A percentile compares a stretch with the other conserved stretches of the same genome.
Conservation (phyloP, 2,888 invertebrate genomes). For the Ennomos erosarius region DNA sequence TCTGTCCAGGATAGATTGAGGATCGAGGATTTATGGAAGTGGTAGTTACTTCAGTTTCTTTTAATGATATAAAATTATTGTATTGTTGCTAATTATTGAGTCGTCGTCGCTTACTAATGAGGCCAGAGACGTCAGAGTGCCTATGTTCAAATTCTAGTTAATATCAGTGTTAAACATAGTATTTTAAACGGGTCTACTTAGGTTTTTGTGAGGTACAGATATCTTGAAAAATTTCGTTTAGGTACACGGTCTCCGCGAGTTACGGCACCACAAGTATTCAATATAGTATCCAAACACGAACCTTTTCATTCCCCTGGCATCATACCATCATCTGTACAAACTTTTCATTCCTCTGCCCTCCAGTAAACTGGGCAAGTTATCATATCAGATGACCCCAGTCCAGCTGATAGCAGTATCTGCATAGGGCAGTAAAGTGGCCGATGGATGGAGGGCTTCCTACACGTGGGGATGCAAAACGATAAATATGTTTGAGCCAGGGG, state of each 20-base stretch:
- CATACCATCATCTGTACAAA: conserved; percentile 10
- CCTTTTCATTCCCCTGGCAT: conserved; percentile 3
- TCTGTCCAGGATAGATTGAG: conserved; percentile 22
- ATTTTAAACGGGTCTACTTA: too few relatives aligned
- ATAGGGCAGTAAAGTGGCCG: conserved; percentile 73
- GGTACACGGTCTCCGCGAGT: too few relatives aligned
- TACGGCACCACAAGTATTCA: too few relatives aligned
- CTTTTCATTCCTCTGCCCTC: conserved; percentile 15
- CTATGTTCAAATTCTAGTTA: too few relatives aligned
- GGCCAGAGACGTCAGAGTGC: too few relatives aligned
- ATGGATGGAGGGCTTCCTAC: conserved; percentile 64
- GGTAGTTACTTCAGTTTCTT: conserved; percentile 8
- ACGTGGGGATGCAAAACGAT: conserved; percentile 73
- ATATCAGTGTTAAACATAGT: too few relatives aligned
- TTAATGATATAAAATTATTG: not conserved
- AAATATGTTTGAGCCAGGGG: conserved; percentile 68
- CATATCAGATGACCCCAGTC: conserved; percentile 24
- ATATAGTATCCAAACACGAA: not conserved
- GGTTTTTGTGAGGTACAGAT: too few relatives aligned
- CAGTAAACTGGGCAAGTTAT: conserved; percentile 34
- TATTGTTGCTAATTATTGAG: too few relatives aligned
- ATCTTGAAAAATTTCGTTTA: too few relatives aligned
- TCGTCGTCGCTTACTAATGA: too few relatives aligned
- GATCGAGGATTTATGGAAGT: conserved; percentile 8
- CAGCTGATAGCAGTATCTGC: conserved; percentile 50